Evolutionary conservation across 2,888 invertebrate species (phyloP), one percentile per base, ranked within the genome.

Genomic region (Poecilobothrus nobilitatus): DNA sequence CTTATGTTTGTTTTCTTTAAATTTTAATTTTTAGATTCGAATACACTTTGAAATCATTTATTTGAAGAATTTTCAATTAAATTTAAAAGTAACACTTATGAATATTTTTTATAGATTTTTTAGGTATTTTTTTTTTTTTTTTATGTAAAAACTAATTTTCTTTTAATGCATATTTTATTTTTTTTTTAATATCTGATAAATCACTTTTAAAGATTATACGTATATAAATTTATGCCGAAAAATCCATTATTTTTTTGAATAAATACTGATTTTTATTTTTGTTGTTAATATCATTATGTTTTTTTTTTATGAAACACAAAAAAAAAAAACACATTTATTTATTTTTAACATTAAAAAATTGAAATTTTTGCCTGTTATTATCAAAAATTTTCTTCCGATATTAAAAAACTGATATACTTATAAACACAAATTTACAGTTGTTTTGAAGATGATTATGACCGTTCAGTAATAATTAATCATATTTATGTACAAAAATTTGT

Each of bases 391-490:
- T n/a, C 53, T 18, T 53, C 18, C 53, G 1, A 53, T 12, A 53
- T 53, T 53, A 41, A 18, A 53, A 12, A 53, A 37, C 7, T 10
- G 37, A 10, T 6, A 53, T 53, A 53, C n/a, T 53, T 53, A 15
- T 53, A 53, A 15, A 53, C 18, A 53, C 53, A 53, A 53, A 53
- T 53, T 53, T 53, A 53, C n/a, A 53, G 15, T 18, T 18, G 18
- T n/a, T 53, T 18, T 18, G 15, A 53, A 53, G n/a, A 53, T 53
- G 53, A 53, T 53, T 53, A 53, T 53, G 15, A 53, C 53, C 53
- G n/a, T 53, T 53, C 18, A 53, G 53, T 53, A 18, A 53, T 53
- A 53, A 53, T 53, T 53, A 53, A 53, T 53, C 53, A 53, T 53
- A 53, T 53, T 53, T 53, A 53, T 53, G 53, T 53, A 18, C 15